phyloP scores from a whole-genome alignment of 2,888 invertebrate species.

The Phaedon cochleariae region DNA sequence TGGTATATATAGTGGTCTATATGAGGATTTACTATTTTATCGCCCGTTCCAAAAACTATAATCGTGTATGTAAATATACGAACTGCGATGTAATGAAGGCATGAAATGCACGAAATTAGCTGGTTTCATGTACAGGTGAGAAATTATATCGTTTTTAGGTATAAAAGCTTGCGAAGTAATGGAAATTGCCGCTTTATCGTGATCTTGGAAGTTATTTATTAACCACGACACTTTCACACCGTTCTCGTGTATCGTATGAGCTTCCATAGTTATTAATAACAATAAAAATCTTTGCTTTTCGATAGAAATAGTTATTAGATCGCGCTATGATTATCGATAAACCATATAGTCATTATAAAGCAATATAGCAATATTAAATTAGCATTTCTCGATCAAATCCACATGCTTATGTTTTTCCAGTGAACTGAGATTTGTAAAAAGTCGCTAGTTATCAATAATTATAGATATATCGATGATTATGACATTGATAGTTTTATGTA shows the following conservation, averaged over 20 bases:
- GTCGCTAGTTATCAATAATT: too few species aligned
- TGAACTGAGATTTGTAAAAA: too few species aligned
- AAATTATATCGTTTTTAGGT: conserved; percentile 17
- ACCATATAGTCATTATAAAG: too few species aligned
- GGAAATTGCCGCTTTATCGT: conserved; percentile 27
- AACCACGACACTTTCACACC: conserved; percentile 28
- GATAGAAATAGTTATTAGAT: conserved; percentile 8
- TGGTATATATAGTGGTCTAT: too few species aligned
- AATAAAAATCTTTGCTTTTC: conserved; percentile 22
- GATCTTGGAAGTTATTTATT: conserved; percentile 29
- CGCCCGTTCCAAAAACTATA: not conserved
- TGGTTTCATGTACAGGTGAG: conserved; percentile 11
- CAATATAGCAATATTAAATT: too few species aligned
- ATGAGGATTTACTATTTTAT: too few species aligned
- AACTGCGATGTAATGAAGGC: not conserved
- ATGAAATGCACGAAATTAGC: conserved; percentile 2
- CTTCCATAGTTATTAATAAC: conserved; percentile 28
- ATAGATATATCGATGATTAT: too few species aligned
- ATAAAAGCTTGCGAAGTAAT: conserved; percentile 20
- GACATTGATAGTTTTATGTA: too few species aligned
- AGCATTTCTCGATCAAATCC: too few species aligned
- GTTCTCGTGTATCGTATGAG: conserved; percentile 25
- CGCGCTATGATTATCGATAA: too few species aligned
- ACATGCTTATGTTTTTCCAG: too few species aligned
- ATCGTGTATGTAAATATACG: not conserved